Percentiles rank a stretch among this genome's conserved stretches.
Evolutionary conservation across 2,113 vertebrate genomes (phyloP).

Genomic region (Peucedramus taeniatus): DNA sequence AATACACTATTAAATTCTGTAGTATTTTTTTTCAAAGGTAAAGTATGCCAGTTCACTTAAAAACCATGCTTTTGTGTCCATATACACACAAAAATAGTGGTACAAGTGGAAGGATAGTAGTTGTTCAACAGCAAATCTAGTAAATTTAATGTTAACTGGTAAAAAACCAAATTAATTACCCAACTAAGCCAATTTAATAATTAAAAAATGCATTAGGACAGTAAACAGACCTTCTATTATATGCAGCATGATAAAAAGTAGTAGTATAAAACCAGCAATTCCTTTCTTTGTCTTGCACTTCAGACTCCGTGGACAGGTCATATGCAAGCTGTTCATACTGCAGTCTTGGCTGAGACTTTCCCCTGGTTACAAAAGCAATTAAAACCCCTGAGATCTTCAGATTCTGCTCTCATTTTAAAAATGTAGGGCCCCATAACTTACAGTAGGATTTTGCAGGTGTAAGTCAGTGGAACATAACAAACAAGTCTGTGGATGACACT

Average conservation of each 20-base stretch:
- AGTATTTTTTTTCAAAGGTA: neutral
- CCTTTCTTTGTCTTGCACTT: neutral
- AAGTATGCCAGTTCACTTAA: neutral
- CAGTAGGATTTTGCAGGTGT: neutral
- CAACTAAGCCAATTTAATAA: neutral
- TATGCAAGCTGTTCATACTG: neutral
- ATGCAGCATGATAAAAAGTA: neutral
- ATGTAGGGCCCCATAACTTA: neutral
- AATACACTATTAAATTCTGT: neutral
- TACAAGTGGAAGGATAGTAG: neutral
- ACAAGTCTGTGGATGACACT: neutral
- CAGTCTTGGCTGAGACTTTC: neutral
- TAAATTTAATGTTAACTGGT: neutral
- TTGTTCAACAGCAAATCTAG: neutral
- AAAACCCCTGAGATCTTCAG: neutral
- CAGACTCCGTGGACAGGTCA: neutral
- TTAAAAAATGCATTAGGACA: neutral
- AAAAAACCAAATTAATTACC: neutral
- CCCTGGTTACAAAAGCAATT: neutral
- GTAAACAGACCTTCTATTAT: neutral
- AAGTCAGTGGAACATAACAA: constrained; percentile 4
- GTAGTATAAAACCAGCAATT: neutral
- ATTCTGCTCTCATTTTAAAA: neutral
- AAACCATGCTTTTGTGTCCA: neutral
- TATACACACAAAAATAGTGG: neutral